Evolutionary conservation across 2,113 vertebrate genomes (phyloP).

Genomic region (Otis tarda): DNA sequence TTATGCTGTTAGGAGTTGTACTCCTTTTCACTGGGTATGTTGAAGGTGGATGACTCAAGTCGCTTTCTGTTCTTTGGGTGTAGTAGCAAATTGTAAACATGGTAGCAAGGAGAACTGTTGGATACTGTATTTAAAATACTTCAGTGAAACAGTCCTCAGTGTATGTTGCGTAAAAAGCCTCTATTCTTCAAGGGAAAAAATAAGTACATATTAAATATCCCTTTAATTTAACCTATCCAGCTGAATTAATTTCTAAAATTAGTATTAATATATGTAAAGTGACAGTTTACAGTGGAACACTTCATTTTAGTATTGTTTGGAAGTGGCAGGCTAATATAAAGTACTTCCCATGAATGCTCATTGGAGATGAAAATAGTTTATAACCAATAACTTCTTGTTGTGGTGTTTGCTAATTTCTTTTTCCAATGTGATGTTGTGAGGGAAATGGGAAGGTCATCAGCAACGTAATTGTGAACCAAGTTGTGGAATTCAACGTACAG

Average conservation of each 20-base stretch:
- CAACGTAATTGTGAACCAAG: background rate
- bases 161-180: fast-evolving
- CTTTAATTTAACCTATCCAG: background rate
- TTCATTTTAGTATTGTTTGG: background rate
- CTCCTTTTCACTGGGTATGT: background rate
- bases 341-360: background rate
- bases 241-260: background rate
- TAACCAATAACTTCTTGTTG: background rate
- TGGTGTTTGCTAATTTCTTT: background rate
- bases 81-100: background rate
- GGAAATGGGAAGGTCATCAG: background rate
- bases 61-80: background rate
- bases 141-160: background rate
- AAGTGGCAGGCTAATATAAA: background rate
- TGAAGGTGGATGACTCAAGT: background rate
- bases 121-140: background rate
- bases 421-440: background rate
- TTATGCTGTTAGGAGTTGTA: background rate
- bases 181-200: background rate
- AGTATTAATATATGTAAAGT: background rate
- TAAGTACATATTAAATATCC: background rate
- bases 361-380: background rate
- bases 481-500: background rate
- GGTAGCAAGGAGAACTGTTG: background rate
- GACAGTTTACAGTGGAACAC: background rate